phyloP scores from a whole-genome alignment of 2,888 invertebrate species.

The Lydus trimaculatus region DNA sequence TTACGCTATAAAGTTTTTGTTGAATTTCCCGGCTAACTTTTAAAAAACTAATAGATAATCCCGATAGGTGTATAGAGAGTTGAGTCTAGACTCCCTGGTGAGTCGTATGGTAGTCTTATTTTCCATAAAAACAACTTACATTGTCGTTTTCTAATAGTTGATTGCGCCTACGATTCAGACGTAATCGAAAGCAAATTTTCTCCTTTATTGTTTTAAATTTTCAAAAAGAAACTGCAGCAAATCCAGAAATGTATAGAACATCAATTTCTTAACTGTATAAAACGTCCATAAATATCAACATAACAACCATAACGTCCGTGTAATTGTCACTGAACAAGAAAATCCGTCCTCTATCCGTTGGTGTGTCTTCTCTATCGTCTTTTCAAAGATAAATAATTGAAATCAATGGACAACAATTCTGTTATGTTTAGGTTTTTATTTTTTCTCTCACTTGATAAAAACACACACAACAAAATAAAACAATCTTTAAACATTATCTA shows the following conservation, averaged over 20 bases:
- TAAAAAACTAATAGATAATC: not conserved
- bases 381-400: not conserved
- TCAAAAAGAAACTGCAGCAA: not conserved
- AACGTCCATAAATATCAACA: conserved; percentile 31
- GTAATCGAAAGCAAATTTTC: no score
- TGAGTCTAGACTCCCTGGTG: not conserved
- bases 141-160: not conserved
- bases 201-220: not conserved
- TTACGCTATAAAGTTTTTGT: no score
- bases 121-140: not conserved
- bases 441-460: no score
- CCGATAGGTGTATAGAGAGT: not conserved
- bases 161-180: not conserved
- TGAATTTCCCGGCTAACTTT: not conserved
- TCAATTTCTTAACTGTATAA: conserved; percentile 20
- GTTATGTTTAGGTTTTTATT: not conserved
- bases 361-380: not conserved
- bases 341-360: conserved; percentile 26
- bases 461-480: conserved; percentile 8
- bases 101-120: not conserved
- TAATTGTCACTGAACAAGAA: conserved; percentile 35
- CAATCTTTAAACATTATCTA: not conserved
- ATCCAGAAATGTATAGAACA: conserved; percentile 24
- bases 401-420: not conserved
- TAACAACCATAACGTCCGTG: conserved; percentile 33